Evolutionary conservation across 2,797 vertebrate genomes (phyloP).

Genomic region (Enteromius fasciolatus): DNA sequence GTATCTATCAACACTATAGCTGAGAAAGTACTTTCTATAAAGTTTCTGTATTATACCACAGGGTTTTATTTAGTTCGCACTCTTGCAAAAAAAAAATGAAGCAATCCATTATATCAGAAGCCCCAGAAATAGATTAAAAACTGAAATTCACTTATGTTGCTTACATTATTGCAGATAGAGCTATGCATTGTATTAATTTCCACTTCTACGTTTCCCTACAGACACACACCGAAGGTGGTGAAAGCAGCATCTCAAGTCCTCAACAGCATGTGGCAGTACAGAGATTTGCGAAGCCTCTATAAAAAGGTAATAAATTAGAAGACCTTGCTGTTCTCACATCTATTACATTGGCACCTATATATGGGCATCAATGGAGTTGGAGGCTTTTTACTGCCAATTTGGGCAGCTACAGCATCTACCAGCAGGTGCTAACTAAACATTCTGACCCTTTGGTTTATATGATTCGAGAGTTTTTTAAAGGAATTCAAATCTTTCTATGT

Average conservation of each 20-base stretch:
- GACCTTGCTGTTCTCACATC: not conserved
- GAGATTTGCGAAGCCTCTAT: slow-evolving; percentile 98
- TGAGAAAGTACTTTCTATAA: not conserved
- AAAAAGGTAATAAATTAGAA: slow-evolving; percentile 87
- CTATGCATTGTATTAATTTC: slow-evolving; percentile 25
- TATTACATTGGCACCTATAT: not conserved
- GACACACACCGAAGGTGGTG: slow-evolving; percentile 98
- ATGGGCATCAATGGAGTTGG: not conserved
- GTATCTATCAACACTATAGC: not conserved
- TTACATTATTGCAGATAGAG: not conserved
- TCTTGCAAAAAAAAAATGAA: not conserved
- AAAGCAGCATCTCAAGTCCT: slow-evolving; percentile 99
- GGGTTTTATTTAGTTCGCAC: slow-evolving; percentile 20
- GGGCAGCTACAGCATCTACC: not conserved
- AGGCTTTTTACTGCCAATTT: not conserved
- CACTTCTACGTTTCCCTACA: slow-evolving; percentile 65
- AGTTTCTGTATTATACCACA: slow-evolving; percentile 6
- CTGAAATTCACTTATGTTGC: slow-evolving; percentile 9
- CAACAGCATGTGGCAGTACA: slow-evolving; percentile 99
- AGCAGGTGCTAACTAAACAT: no score
- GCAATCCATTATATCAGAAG: slow-evolving; percentile 2
- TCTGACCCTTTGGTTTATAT: slow-evolving; percentile 7
- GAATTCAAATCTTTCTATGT: not conserved
- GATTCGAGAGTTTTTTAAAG: not conserved
- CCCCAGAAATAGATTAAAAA: slow-evolving; percentile 10